phyloP scores from a whole-genome alignment of 2,113 vertebrate species.

The Solenodon paradoxus region DNA sequence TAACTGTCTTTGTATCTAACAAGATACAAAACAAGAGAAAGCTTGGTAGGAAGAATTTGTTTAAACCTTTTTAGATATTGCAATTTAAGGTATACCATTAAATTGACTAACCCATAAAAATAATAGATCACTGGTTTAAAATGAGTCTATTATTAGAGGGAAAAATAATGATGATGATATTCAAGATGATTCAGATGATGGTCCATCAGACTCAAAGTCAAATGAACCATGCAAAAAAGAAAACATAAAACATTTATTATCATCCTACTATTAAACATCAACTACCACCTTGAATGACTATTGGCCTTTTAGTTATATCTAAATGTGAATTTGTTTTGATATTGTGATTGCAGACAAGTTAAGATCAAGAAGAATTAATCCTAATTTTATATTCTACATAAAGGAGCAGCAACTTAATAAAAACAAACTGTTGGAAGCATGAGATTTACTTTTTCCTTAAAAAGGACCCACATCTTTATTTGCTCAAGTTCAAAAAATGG shows the following conservation, averaged over 20 bases:
- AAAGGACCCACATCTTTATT: background rate
- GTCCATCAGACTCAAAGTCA: background rate
- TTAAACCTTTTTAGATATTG: background rate
- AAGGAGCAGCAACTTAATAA: background rate
- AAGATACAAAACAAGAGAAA: background rate
- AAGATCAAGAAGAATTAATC: background rate
- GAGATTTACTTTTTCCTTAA: constrained; percentile 7
- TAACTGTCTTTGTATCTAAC: background rate
- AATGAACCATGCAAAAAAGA: background rate
- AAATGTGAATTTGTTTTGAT: background rate
- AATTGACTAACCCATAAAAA: background rate
- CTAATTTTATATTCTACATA: background rate
- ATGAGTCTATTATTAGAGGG: constrained; percentile 3
- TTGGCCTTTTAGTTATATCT: background rate
- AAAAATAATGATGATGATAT: background rate
- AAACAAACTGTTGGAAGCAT: background rate
- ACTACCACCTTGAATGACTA: background rate
- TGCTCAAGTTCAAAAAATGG: background rate
- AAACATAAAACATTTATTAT: background rate
- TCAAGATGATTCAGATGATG: background rate
- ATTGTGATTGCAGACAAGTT: background rate
- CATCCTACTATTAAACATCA: background rate
- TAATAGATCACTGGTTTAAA: background rate
- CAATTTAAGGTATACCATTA: background rate
- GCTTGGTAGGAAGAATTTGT: background rate